These are phyloP conservation scores for Scaptomyza caliginosa DNA, from an alignment of 2,888 invertebrate species.

Conservation along the genomic window DNA sequence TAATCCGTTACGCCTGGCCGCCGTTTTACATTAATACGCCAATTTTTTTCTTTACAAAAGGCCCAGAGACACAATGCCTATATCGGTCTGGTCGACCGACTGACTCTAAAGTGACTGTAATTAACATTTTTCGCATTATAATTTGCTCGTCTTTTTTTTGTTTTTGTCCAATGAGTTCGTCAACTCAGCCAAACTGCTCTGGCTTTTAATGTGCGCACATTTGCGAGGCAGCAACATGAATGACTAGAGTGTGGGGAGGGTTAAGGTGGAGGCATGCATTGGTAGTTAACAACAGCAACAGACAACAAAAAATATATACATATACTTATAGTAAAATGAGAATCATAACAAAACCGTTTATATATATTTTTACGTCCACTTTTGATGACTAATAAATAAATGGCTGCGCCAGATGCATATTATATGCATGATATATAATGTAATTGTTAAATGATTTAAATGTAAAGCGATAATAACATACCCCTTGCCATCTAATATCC, in stretches of 20 bases:
- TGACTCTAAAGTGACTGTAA: constrained; percentile 64
- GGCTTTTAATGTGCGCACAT: constrained; percentile 70
- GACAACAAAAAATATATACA: too few species aligned
- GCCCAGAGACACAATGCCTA: constrained; percentile 41
- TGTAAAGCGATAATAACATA: too few species aligned
- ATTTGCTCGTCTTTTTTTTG: constrained; percentile 64
- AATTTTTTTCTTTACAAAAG: constrained; percentile 59
- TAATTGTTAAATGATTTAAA: too few species aligned
- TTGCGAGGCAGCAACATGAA: constrained; percentile 30
- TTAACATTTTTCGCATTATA: constrained; percentile 75
- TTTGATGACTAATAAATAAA: constrained; percentile 57
- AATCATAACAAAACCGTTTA: constrained; percentile 41
- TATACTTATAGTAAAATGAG: constrained; percentile 23
- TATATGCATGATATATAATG: too few species aligned
- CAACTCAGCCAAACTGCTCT: constrained; percentile 42
- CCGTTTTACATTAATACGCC: constrained; percentile 68
- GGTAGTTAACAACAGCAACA: constrained; percentile 22
- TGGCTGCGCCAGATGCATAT: constrained; percentile 7
- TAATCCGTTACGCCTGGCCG: constrained; percentile 72
- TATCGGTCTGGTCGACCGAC: constrained; percentile 28
- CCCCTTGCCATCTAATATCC: too few species aligned
- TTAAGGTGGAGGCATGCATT: not conserved
- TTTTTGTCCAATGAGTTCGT: constrained; percentile 30
- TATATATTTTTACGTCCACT: constrained; percentile 20
- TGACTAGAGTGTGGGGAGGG: constrained; percentile 12